Conservation (phyloP, 2,113 vertebrate genomes). For the Cacatua alba region DNA sequence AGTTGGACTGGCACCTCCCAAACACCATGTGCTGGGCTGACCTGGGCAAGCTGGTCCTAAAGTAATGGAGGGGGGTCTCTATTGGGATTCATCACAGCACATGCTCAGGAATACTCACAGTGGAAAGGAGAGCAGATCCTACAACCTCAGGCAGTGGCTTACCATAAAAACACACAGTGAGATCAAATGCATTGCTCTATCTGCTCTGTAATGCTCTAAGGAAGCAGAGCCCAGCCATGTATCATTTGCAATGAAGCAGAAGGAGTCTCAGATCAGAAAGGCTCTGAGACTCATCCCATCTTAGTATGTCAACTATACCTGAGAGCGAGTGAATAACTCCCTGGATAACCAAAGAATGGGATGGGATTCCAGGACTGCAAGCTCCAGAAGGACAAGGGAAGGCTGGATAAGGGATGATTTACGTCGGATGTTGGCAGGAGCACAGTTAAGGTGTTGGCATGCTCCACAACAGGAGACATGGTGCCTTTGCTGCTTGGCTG, state of each 20-base stretch:
- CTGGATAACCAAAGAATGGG: not conserved
- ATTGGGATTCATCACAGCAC: not conserved
- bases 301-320: not conserved
- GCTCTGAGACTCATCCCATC: not conserved
- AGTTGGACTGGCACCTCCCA: not conserved
- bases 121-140: not conserved
- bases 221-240: not conserved
- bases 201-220: accelerated
- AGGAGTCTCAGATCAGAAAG: not conserved
- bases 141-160: not conserved
- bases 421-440: not conserved
- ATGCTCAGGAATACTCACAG: not conserved
- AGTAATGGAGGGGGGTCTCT: not conserved
- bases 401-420: not conserved
- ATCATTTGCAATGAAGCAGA: not conserved
- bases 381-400: not conserved
- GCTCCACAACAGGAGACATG: not conserved
- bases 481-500: constrained; percentile 1
- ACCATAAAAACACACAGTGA: not conserved
- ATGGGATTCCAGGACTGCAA: not conserved
- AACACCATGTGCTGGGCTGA: not conserved
- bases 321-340: not conserved
- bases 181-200: not conserved
- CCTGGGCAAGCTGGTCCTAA: not conserved
- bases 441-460: not conserved